These are phyloP conservation scores for Carposina sasakii DNA, from an alignment of 1,140 invertebrate genomes.

Conservation along the genomic window DNA sequence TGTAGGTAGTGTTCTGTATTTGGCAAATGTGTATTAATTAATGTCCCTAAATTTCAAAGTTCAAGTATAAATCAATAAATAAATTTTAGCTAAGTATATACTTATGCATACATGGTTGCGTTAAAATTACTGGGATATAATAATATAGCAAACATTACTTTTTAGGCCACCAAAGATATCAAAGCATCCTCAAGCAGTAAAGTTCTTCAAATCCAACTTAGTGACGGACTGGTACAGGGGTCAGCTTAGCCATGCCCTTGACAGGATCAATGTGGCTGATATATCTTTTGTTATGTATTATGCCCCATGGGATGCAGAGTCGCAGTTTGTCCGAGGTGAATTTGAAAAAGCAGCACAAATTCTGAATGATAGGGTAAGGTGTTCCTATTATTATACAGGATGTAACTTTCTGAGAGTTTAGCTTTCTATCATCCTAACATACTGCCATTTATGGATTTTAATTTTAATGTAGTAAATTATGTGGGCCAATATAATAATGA, in stretches of 20 bases:
- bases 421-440: too few relatives aligned
- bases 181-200: constrained; percentile 76
- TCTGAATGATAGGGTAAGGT: constrained; percentile 78
- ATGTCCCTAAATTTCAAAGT: too few relatives aligned
- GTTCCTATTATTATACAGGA: background rate
- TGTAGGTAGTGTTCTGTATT: too few relatives aligned
- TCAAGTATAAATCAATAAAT: too few relatives aligned
- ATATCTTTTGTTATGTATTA: constrained; percentile 90
- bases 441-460: too few relatives aligned
- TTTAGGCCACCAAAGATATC: constrained; percentile 79
- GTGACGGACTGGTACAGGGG: constrained; percentile 84
- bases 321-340: constrained; percentile 78
- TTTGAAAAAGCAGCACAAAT: constrained; percentile 82
- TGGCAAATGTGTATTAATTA: too few relatives aligned
- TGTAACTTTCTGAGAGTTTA: background rate
- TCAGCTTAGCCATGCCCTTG: constrained; percentile 76
- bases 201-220: constrained; percentile 79
- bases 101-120: too few relatives aligned
- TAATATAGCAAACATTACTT: too few relatives aligned
- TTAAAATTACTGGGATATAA: too few relatives aligned
- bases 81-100: too few relatives aligned
- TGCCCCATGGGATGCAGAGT: constrained; percentile 91
- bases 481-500: too few relatives aligned
- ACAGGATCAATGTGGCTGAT: constrained; percentile 75
- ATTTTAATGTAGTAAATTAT: too few relatives aligned